Base-by-base conservation (phyloP, 2,888 invertebrate genomes). In the Boloria selene region DNA sequence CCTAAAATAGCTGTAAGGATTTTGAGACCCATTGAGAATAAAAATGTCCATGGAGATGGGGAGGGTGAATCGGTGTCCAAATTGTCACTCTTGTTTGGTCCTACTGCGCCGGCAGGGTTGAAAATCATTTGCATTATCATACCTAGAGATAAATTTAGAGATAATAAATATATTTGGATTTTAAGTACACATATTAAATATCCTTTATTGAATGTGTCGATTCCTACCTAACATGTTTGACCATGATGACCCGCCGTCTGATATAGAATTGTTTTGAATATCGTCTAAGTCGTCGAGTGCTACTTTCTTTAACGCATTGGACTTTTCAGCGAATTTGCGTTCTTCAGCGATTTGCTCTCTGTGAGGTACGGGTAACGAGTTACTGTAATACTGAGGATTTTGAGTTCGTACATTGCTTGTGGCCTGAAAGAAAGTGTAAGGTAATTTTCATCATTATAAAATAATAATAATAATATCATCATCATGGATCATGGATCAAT, bases 61-160 rank as follows among this genome's bases (percentile, higher is more conserved):
- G 95, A 94, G 10, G 93, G 93, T 14, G 94, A 93, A 70, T 94
- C 95, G 68, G 95, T 94, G 79, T 96, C 96, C 44, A 95, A 83
- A 79, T 93, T 94, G 81, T 97, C 97, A 67, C 97, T 97, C 87
- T 97, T 97, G 81, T 95, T 96, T 42, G 97, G 96, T 69, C 96
- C 95, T 51, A 93, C 93, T 55, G 93, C 93, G 56, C 87, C 86
- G 47, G 93, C 94, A 60, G 90, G 88, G 80, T 96, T 96, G 88
- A 97, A 95, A 79, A 98, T 93, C 95, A 97, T 96, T 86, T 97
- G 97, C 95, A 97, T 96, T 71, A 97, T 92, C 93, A 96, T 96
- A 65, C 95, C 93, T 93, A 81, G 14, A 13, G 42, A 31, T n/a
- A 31, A 18, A 45, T 14, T 47, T 58, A 17, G 16, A 17, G 13